Evolutionary conservation across 2,113 vertebrate genomes (phyloP), one percentile per base, ranked within the genome.

Genomic region (Benitochromis conjunctus): DNA sequence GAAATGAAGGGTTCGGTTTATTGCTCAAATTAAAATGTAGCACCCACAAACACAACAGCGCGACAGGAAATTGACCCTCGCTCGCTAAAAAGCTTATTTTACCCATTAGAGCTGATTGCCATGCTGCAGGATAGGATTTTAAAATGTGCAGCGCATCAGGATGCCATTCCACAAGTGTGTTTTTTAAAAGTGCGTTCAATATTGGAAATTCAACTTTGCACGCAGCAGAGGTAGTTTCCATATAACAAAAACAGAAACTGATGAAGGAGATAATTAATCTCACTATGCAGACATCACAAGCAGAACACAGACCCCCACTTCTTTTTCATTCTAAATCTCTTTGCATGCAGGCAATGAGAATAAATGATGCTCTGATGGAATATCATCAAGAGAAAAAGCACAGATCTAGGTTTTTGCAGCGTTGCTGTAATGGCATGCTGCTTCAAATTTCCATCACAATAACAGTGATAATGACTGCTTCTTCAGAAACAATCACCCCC

Each of bases 391-490:
- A 74, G 41, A 80, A 56, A 71, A 74, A 85, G 83, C 81, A 34
- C 79, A 84, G 84, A 91, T 78, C 85, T 21, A 71, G 82, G 82
- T 66, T 86, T 83, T 78, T 18, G 46, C 43, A 9, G 57, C 24
- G 4, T 81, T 10, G 5, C 82, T 64, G 12, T 92, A 91, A 94
- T 87, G 81, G 76, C 86, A 64, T 18, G 62, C 82, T 86, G 82
- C 90, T 90, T 88, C 82, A 34, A 79, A 93, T 92, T 92, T 88
- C 81, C 90, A 90, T 89, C 60, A 92, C 81, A 88, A 89, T 91
- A 83, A 87, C n/a, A 4, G 10, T 36, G 48, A 87, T 93, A 84
- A 92, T 88, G 84, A 84, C 88, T 85, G 79, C 86, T 82, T 51
- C 76, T 88, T 91, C 38, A 46, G 66, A 89, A 79, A 87, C 87